Base-by-base conservation (phyloP, 2,888 invertebrate genomes). In the Sicus ferrugineus region DNA sequence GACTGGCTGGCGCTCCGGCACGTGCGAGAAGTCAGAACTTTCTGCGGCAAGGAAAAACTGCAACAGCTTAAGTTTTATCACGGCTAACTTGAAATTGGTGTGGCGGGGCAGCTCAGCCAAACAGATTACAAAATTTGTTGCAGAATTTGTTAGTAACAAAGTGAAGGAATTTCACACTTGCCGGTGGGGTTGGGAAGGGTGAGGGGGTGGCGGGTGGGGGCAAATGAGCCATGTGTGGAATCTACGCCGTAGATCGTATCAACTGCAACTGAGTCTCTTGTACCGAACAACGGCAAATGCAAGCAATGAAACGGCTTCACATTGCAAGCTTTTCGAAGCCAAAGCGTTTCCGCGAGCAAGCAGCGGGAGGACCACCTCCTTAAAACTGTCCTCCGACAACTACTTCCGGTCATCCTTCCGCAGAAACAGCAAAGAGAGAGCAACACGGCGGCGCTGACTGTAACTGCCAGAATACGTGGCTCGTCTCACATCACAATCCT, bases 51-150 rank as follows among this genome's bases (percentile, higher is more conserved):
- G 38, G 26, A 64, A 19, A 63, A 48, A 50, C 50, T 52, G 26
- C 16, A 21, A 64, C 50, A 52, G 52, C 64, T 52, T 64, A 50
- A 64, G 50, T 64, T 64, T 64, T 50, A 64, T 52, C n/a, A n/a
- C n/a, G n/a, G n/a, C n/a, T 64, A n/a, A 16, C 34, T 42, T 61
- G 14, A 61, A 61, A 61, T 61, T 61, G 61, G 21, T 26, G 61
- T 42, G 14, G 54, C 23, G 34, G n/a, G n/a, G n/a, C n/a, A 42
- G 14, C n/a, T n/a, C 11, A n/a, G 14, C 42, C 3, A n/a, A n/a
- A 50, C 50, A 7, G 21, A n/a, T 23, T 21, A 50, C 19, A 11
- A n/a, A 50, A 21, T 50, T 50, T 50, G 50, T 50, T 50, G n/a
- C 50, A 50, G 50, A 5, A 21, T 23, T 50, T 21, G 9, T 42